Evolutionary conservation across 2,797 vertebrate species (phyloP).

Genomic region (Amazonetta brasiliensis): DNA sequence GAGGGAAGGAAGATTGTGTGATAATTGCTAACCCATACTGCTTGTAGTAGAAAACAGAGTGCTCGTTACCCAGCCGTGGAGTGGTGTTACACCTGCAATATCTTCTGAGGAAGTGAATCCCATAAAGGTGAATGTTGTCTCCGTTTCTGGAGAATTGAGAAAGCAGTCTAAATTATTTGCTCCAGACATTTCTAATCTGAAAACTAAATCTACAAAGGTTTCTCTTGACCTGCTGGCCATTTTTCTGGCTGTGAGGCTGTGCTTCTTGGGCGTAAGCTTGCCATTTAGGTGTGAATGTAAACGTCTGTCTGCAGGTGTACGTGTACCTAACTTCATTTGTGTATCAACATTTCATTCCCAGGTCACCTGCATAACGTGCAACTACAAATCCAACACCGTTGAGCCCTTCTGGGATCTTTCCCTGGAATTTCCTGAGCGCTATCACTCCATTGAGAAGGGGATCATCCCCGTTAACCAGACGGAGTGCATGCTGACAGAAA

Average conservation of each 20-base stretch:
- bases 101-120: not conserved
- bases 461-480: slow-evolving; percentile 84
- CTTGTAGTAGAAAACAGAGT: not conserved
- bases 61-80: not conserved
- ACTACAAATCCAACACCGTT: slow-evolving; percentile 98
- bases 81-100: not conserved
- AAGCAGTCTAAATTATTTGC: not conserved
- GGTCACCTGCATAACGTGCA: slow-evolving; percentile 98
- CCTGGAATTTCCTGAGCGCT: slow-evolving; percentile 96
- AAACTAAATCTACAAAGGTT: not conserved
- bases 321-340: not conserved
- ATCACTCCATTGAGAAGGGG: slow-evolving; percentile 90
- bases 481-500: slow-evolving; percentile 96
- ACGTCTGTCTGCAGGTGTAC: not conserved
- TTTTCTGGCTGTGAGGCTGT: not conserved
- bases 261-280: not conserved
- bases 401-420: slow-evolving; percentile 99
- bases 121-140: not conserved
- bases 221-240: not conserved
- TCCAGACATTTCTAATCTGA: not conserved
- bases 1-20: not conserved
- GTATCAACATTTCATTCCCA: slow-evolving; percentile 67
- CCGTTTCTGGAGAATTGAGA: not conserved
- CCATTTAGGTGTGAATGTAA: not conserved
- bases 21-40: not conserved